Conservation (phyloP, 2,113 vertebrate species). For the Coracopsis vasa region DNA sequence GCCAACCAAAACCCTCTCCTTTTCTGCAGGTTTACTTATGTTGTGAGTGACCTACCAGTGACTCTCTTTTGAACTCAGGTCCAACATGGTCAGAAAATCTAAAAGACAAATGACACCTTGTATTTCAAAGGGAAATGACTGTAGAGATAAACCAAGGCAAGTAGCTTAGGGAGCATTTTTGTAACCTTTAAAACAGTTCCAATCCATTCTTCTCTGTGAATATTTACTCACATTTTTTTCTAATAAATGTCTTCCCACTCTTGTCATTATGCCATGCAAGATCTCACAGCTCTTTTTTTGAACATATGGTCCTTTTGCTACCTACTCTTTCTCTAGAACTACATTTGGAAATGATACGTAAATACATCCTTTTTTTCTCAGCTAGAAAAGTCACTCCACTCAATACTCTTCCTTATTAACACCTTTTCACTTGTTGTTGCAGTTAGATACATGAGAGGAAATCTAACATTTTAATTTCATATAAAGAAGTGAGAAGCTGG, state of each 20-base stretch:
- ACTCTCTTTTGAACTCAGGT: neutral
- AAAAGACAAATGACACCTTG: neutral
- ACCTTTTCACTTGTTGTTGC: neutral
- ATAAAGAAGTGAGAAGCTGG: neutral
- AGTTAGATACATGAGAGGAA: neutral
- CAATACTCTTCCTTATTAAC: neutral
- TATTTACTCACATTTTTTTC: neutral
- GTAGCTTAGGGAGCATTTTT: neutral
- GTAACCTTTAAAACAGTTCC: neutral
- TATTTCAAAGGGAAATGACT: neutral
- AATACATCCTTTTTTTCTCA: slow-evolving; percentile 38
- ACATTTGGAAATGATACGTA: slow-evolving; percentile 22
- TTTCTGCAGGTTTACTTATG: neutral
- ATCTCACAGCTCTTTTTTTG: neutral
- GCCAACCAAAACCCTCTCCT: neutral
- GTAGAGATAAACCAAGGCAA: neutral
- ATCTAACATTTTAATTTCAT: neutral
- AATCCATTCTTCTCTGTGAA: neutral
- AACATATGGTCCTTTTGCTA: slow-evolving; percentile 22
- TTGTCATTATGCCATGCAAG: neutral
- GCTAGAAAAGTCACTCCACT: neutral
- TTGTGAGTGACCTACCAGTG: neutral
- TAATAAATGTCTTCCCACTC: slow-evolving; percentile 28
- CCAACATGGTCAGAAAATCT: neutral
- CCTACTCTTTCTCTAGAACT: slow-evolving; percentile 8